These are phyloP conservation scores for Calliphora vomitoria DNA, from an alignment of 2,888 invertebrate genomes.

Conservation along the genomic window DNA sequence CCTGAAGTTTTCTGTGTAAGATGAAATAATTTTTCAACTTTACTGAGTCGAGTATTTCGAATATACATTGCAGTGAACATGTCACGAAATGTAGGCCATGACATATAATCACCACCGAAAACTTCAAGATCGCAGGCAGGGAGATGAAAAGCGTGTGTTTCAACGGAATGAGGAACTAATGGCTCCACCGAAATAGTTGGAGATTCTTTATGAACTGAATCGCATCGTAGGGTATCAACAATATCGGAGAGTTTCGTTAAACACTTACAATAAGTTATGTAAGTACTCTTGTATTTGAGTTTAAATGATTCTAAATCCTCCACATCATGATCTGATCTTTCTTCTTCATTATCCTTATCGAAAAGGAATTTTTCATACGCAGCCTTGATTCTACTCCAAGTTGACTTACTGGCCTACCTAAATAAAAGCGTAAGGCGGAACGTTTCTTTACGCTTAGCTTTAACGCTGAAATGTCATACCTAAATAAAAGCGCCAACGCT, in stretches of 20 bases:
- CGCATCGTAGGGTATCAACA: background rate
- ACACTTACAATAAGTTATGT: constrained; percentile 10
- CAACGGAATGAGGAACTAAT: too few relatives aligned
- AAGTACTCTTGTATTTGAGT: background rate
- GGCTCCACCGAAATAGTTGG: background rate
- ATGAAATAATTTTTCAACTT: constrained; percentile 57
- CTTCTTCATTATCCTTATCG: too few relatives aligned
- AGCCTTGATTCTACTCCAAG: background rate
- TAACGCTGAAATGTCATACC: too few relatives aligned
- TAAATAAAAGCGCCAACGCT: too few relatives aligned
- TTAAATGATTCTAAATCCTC: background rate
- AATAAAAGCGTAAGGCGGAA: too few relatives aligned
- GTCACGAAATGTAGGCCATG: constrained; percentile 53
- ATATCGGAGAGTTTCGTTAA: background rate
- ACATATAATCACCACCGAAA: constrained; percentile 16
- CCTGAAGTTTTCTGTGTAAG: constrained; percentile 41
- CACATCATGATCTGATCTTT: too few relatives aligned
- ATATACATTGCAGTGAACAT: constrained; percentile 56
- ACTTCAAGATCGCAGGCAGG: background rate
- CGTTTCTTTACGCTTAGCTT: too few relatives aligned
- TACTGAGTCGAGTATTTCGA: constrained; percentile 41
- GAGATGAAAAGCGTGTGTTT: too few relatives aligned
- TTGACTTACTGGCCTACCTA: too few relatives aligned
- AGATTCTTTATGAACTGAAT: background rate
- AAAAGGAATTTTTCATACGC: constrained; percentile 4